Conservation (phyloP, 2,113 vertebrate genomes). For the Caranx melampygus region DNA sequence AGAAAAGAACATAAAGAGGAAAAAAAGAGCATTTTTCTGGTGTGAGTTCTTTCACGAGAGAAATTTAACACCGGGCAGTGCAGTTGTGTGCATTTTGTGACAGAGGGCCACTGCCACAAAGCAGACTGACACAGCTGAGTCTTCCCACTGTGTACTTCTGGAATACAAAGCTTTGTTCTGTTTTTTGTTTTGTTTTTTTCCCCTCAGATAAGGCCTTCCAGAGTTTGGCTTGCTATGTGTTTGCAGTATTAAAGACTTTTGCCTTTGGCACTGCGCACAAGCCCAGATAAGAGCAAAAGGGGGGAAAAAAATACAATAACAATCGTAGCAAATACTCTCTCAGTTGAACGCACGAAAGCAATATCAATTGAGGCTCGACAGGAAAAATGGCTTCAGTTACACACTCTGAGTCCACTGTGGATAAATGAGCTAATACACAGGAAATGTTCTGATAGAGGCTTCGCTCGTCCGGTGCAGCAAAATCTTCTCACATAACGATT, state of each 20-base stretch:
- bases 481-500: conserved; percentile 66
- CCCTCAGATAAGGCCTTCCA: conserved; percentile 46
- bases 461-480: conserved; percentile 40
- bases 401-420: conserved; percentile 18
- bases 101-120: conserved; percentile 34
- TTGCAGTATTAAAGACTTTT: conserved; percentile 58
- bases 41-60: neutral
- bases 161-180: conserved; percentile 57
- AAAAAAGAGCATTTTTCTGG: conserved; percentile 3
- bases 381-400: conserved; percentile 41
- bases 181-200: neutral
- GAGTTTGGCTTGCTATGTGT: conserved; percentile 43
- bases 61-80: conserved; percentile 16
- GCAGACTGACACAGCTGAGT: conserved; percentile 8
- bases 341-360: conserved; percentile 40
- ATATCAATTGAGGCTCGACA: conserved; percentile 49
- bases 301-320: conserved; percentile 5
- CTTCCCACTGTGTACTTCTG: conserved; percentile 31
- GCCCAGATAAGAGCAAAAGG: conserved; percentile 34
- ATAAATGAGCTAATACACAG: conserved; percentile 59
- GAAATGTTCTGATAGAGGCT: conserved; percentile 62
- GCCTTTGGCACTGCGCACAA: conserved; percentile 19
- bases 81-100: conserved; percentile 17
- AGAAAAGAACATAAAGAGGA: neutral
- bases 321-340: conserved; percentile 32